Conservation (phyloP, 2,113 vertebrate genomes). For the Catharus bicknelli region DNA sequence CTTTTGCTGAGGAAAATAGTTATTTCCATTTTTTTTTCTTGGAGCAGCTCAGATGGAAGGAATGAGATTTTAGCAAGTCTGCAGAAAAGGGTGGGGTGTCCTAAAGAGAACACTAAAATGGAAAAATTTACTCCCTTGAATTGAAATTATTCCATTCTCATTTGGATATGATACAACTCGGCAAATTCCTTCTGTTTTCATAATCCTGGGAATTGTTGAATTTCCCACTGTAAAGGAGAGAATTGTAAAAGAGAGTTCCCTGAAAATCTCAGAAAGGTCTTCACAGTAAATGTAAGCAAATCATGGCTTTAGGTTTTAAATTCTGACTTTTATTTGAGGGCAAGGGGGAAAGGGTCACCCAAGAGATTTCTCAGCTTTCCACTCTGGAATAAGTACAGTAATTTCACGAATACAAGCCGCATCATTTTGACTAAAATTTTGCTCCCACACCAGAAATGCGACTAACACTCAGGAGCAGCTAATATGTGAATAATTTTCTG, state of each 20-base stretch:
- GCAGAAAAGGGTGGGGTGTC: slow-evolving; percentile 7
- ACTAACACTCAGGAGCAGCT: too few relatives aligned
- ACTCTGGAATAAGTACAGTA: not conserved
- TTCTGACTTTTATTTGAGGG: not conserved
- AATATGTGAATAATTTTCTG: too few relatives aligned
- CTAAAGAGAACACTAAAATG: not conserved
- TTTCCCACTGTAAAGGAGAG: not conserved
- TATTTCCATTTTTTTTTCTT: slow-evolving; percentile 2
- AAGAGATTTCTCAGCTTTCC: not conserved
- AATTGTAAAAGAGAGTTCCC: not conserved
- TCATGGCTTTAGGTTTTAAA: not conserved
- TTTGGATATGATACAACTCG: not conserved
- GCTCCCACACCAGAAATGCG: too few relatives aligned
- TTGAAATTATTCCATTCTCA: slow-evolving; percentile 5
- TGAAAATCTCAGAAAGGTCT: not conserved
- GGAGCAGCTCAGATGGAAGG: not conserved
- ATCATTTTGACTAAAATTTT: too few relatives aligned
- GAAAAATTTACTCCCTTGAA: slow-evolving; percentile 16
- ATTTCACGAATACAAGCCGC: too few relatives aligned
- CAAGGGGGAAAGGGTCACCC: not conserved
- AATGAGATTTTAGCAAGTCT: slow-evolving; percentile 39
- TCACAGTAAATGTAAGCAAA: not conserved
- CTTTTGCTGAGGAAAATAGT: slow-evolving; percentile 17
- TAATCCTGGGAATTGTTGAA: not conserved
- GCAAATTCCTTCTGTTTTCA: not conserved